Base-by-base conservation (phyloP, 2,113 vertebrate species). In the Podocnemis expansa region DNA sequence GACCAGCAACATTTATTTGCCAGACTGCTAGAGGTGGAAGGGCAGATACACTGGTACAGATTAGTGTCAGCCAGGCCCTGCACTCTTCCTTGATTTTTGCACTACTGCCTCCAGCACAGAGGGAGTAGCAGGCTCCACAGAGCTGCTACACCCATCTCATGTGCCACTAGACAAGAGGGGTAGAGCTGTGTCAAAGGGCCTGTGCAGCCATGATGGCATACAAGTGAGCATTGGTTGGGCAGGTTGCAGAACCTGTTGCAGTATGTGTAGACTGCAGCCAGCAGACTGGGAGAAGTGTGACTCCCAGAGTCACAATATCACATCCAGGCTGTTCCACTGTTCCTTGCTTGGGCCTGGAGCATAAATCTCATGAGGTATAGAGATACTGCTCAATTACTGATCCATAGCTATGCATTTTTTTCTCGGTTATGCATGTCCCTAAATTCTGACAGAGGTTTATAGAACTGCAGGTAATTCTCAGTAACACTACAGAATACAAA, bases 301-400 rank as follows among this genome's bases (percentile, higher is more conserved):
- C 43, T 54, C 55, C 81, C 27, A 89, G 27, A 54, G 25, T 56
- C 31, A 2, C 17, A 8, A 10, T 22, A 5, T 17, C 19, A 24
- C 2, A 49, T 45, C 13, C 58, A 60, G 58, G 58, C 58, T 34
- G 58, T 45, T 7, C 27, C 27, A 7, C 17, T 55, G 47, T 63
- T 81, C 29, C 78, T 73, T 76, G 70, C 7, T 3, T 81, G 24
- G 56, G 27, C 45, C 29, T 76, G 17, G 0, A 75, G 19, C 87
- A 5, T 8, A 21, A n/a, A 41, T 4, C 41, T 3, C 0, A 0
- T 19, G 88, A 10, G 58, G 5, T 2, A 2, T 2, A 52, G 11
- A 21, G 10, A 45, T 86, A 70, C 14, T 80, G 14, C 12, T 1
- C 1, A 2, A 7, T 47, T n/a, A 22, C 49, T 80, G 1, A 41